Evolutionary conservation across 2,888 invertebrate species (phyloP).

Genomic region (Chaetogeoica ovagalla): DNA sequence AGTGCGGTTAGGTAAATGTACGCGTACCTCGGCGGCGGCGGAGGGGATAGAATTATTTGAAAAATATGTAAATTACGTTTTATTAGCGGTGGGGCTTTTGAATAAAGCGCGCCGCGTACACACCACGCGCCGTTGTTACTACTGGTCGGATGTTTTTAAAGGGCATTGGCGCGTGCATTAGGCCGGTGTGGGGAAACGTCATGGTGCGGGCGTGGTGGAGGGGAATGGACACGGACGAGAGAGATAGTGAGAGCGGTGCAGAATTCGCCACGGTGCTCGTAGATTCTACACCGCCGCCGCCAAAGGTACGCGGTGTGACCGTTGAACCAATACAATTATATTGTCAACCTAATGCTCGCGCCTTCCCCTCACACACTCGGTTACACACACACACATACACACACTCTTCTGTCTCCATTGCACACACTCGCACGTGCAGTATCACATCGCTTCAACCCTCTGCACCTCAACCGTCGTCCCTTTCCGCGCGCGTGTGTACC

Average conservation of each 20-base stretch:
- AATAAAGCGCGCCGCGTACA: conserved; percentile 35
- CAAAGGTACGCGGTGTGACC: conserved; percentile 16
- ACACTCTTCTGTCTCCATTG: too few species aligned
- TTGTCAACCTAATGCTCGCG: conserved; percentile 48
- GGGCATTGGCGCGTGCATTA: neutral
- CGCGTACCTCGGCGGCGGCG: neutral
- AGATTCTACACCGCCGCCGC: conserved; percentile 27
- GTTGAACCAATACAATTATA: conserved; percentile 53
- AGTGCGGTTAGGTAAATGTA: too few species aligned
- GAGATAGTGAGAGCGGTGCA: conserved; percentile 4
- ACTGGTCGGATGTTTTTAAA: conserved; percentile 47
- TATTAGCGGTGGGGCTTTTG: conserved; percentile 50
- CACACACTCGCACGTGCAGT: too few species aligned
- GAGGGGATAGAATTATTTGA: conserved; percentile 53
- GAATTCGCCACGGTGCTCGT: conserved; percentile 26
- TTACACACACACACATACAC: too few species aligned
- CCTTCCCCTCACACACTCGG: neutral
- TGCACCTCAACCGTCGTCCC: conserved; percentile 27
- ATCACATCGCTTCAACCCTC: too few species aligned
- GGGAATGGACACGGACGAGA: neutral
- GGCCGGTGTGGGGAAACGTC: neutral
- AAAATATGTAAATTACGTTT: conserved; percentile 53
- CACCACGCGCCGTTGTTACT: neutral
- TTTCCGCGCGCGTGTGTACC: neutral
- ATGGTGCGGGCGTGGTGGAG: too few species aligned